phyloP scores from a whole-genome alignment of 1,140 invertebrate species.

The Condylostylus longicornis region DNA sequence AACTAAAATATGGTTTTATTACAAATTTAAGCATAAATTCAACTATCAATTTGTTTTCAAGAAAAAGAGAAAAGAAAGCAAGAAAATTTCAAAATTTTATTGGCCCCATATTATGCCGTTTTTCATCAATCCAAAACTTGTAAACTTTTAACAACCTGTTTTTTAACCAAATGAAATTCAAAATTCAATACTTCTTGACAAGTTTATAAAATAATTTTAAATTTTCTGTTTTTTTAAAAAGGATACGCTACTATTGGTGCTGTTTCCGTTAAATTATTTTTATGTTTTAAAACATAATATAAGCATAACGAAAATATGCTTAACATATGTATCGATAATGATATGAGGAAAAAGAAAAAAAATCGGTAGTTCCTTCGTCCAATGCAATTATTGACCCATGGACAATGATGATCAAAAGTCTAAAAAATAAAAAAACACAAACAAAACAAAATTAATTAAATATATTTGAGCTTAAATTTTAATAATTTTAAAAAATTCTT shows the following conservation, averaged over 20 bases:
- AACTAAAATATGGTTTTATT: too few relatives aligned
- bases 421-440: conserved; percentile 41
- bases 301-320: conserved; percentile 89
- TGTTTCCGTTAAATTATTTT: conserved; percentile 60
- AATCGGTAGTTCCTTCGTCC: conserved; percentile 95
- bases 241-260: conserved; percentile 76
- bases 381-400: conserved; percentile 99
- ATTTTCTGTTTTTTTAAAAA: conserved; percentile 13
- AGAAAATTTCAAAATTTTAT: too few relatives aligned
- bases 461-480: not conserved
- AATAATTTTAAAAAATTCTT: conserved; percentile 19
- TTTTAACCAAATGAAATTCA: too few relatives aligned
- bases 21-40: too few relatives aligned
- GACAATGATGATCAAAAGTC: conserved; percentile 99
- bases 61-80: too few relatives aligned
- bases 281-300: conserved; percentile 77
- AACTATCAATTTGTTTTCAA: too few relatives aligned
- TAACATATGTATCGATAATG: conserved; percentile 91
- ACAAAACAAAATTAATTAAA: conserved; percentile 1
- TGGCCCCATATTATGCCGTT: too few relatives aligned
- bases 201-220: conserved; percentile 6
- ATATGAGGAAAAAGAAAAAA: conserved; percentile 96
- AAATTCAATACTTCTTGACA: too few relatives aligned
- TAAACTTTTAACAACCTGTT: too few relatives aligned
- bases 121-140: too few relatives aligned